phyloP scores from a whole-genome alignment of 92 coral and sea anemone genomes.

The Heliopora coerulea region DNA sequence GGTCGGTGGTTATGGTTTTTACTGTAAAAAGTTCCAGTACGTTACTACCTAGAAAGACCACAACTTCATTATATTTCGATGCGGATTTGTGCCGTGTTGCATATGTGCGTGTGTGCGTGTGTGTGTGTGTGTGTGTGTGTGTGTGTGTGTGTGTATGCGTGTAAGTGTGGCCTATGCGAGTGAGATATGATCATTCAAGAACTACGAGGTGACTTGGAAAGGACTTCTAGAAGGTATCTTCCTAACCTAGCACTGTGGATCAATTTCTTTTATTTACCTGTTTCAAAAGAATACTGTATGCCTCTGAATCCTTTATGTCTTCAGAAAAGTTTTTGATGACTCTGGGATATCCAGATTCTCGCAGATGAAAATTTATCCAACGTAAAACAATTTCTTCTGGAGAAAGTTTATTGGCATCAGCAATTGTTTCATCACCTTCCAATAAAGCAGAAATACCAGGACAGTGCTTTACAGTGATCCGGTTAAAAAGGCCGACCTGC shows the following conservation, averaged over 20 bases:
- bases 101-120: too few relatives aligned
- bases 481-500: slow-evolving; percentile 84
- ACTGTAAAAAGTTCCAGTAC: too few relatives aligned
- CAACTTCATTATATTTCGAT: too few relatives aligned
- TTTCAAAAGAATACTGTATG: slow-evolving; percentile 82
- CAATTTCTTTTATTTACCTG: slow-evolving; percentile 47
- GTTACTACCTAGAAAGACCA: too few relatives aligned
- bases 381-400: slow-evolving; percentile 85
- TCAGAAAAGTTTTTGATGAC: slow-evolving; percentile 70
- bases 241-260: neutral
- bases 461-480: slow-evolving; percentile 70
- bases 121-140: too few relatives aligned
- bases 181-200: too few relatives aligned
- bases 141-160: too few relatives aligned
- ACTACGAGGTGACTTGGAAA: too few relatives aligned
- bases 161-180: too few relatives aligned
- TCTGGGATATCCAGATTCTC: slow-evolving; percentile 76
- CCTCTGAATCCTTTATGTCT: slow-evolving; percentile 82
- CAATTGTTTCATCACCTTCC: slow-evolving; percentile 73
- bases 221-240: too few relatives aligned
- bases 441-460: slow-evolving; percentile 84
- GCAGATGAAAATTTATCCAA: slow-evolving; percentile 90
- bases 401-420: slow-evolving; percentile 67
- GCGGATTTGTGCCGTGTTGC: too few relatives aligned
- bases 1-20: too few relatives aligned